Percentiles rank a stretch among this genome's conserved stretches.
Conservation (phyloP, 2,113 vertebrate species). For the Lota lota region DNA sequence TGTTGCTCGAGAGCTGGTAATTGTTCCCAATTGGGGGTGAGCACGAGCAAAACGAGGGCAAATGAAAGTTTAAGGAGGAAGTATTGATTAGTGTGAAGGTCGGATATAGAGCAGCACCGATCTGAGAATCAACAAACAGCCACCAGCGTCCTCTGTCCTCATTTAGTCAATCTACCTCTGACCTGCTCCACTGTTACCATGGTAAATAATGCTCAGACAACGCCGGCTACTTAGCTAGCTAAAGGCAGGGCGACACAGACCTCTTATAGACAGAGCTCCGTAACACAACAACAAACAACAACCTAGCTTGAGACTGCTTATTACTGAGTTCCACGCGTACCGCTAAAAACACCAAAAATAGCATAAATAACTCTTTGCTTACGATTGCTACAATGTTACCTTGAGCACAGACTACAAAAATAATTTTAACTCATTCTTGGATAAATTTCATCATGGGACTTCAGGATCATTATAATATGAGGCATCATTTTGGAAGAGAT, state of each 20-base stretch:
- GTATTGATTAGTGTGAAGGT: conserved; percentile 69
- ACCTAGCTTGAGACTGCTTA: too few species aligned
- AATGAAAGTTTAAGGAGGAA: conserved; percentile 71
- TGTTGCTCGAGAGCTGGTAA: conserved; percentile 27
- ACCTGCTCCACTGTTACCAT: conserved; percentile 63
- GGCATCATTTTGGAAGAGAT: too few species aligned
- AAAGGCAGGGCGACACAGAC: too few species aligned
- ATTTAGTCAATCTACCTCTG: conserved; percentile 65
- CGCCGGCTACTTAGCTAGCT: conserved; percentile 6
- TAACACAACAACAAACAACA: too few species aligned
- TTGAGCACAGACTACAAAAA: too few species aligned
- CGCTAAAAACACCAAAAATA: too few species aligned
- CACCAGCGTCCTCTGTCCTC: conserved; percentile 52
- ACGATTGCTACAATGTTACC: too few species aligned
- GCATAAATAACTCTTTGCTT: too few species aligned
- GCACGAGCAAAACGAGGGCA: conserved; percentile 60
- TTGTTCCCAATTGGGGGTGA: conserved; percentile 49
- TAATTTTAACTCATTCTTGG: too few species aligned
- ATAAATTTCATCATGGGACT: too few species aligned
- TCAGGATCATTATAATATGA: too few species aligned
- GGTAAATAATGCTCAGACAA: conserved; percentile 59
- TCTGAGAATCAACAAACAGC: conserved; percentile 72
- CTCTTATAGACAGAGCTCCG: conserved; percentile 24
- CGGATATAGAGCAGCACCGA: conserved; percentile 57
- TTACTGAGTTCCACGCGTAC: too few species aligned